Evolutionary conservation across 2,113 vertebrate genomes (phyloP).

Genomic region (Empidonax traillii): DNA sequence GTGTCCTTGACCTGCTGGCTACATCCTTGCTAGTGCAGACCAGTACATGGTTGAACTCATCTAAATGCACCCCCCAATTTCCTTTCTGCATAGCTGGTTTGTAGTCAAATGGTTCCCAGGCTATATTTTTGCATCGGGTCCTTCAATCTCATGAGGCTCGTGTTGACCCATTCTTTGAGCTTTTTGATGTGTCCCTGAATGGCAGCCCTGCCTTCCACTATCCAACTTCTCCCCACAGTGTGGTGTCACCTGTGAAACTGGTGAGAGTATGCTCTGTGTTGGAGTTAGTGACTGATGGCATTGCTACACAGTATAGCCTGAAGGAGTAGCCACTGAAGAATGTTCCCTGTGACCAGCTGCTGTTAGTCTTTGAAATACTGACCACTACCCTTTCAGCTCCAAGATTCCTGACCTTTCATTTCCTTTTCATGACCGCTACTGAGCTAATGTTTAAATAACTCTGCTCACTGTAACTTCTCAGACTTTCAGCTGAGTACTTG

Average conservation of each 20-base stretch:
- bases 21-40: not conserved
- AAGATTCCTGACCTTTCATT: not conserved
- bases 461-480: not conserved
- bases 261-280: fast-evolving
- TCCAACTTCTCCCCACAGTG: not conserved
- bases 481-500: not conserved
- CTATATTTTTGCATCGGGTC: not conserved
- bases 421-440: not conserved
- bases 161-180: not conserved
- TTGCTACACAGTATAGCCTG: not conserved
- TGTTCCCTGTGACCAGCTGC: not conserved
- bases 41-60: not conserved
- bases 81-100: not conserved
- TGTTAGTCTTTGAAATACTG: not conserved
- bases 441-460: not conserved
- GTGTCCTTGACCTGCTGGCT: not conserved
- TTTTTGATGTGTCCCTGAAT: not conserved
- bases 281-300: not conserved
- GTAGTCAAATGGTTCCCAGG: not conserved
- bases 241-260: not conserved
- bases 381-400: not conserved
- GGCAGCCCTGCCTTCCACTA: not conserved
- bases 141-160: not conserved
- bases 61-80: not conserved
- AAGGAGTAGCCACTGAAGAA: not conserved